Evolutionary conservation across 2,797 vertebrate species (phyloP).

Genomic region (Heterohyrax brucei): DNA sequence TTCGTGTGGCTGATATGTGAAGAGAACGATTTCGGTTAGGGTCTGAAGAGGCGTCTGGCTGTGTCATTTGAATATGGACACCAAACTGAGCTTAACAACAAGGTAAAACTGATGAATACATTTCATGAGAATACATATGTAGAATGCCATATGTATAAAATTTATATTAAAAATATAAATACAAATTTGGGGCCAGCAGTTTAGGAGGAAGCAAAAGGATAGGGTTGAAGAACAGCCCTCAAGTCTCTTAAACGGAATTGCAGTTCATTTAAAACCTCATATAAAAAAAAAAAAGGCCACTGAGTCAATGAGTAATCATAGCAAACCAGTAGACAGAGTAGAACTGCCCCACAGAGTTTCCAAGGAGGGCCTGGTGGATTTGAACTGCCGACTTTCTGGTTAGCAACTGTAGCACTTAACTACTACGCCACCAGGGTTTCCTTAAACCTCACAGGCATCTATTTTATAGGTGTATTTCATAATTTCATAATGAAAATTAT

Average conservation of each 20-base stretch:
- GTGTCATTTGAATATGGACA: neutral
- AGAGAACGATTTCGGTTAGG: neutral
- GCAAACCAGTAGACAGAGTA: too few species aligned
- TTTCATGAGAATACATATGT: neutral
- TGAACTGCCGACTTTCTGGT: too few species aligned
- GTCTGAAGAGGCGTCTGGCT: neutral
- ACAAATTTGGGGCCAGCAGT: neutral
- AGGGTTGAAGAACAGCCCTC: neutral
- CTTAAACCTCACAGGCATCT: neutral
- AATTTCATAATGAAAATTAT: neutral
- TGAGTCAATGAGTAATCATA: too few species aligned
- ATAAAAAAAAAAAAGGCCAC: too few species aligned
- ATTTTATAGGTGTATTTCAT: slow-evolving; percentile 44
- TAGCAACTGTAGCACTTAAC: too few species aligned
- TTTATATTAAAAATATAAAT: neutral
- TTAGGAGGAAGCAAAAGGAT: neutral
- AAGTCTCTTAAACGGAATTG: neutral
- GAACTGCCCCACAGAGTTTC: too few species aligned
- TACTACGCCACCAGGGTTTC: too few species aligned
- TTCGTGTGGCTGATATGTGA: neutral
- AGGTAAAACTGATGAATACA: neutral
- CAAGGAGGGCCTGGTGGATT: too few species aligned
- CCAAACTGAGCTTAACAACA: neutral
- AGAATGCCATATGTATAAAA: neutral
- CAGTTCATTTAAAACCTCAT: too few species aligned